Conservation (phyloP, 2,888 invertebrate species). For the Terebella lapidaria region DNA sequence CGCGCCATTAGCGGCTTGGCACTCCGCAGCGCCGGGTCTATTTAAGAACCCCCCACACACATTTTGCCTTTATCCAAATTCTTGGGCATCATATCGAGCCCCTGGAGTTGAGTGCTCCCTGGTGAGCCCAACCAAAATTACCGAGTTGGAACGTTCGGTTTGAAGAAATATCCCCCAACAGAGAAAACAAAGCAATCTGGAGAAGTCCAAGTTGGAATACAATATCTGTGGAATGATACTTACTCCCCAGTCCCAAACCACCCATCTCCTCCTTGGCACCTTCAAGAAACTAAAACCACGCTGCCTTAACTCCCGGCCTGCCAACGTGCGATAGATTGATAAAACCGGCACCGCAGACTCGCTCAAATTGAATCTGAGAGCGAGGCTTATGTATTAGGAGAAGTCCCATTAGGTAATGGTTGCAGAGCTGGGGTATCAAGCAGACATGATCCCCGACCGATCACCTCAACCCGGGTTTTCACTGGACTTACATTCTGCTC, state of each 20-base stretch:
- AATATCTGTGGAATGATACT: no score
- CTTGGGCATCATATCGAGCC: background rate
- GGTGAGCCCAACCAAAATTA: background rate
- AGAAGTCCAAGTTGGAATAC: no score
- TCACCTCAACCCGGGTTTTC: no score
- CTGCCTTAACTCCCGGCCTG: background rate
- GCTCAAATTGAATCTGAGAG: background rate
- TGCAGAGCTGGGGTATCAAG: no score
- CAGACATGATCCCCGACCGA: no score
- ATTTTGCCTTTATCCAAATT: background rate
- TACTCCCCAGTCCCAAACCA: background rate
- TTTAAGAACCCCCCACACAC: background rate
- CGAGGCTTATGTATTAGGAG: no score
- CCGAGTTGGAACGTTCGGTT: background rate
- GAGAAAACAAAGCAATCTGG: background rate
- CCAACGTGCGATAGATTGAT: background rate
- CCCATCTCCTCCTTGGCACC: background rate
- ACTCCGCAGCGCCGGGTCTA: background rate
- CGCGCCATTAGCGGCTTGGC: constrained; percentile 5
- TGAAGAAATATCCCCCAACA: background rate
- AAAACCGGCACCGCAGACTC: background rate
- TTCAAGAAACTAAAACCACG: background rate
- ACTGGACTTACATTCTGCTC: no score
- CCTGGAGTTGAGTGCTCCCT: background rate
- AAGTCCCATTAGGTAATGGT: no score